phyloP scores from a whole-genome alignment of 2,113 vertebrate genomes.

The Cettia cetti region DNA sequence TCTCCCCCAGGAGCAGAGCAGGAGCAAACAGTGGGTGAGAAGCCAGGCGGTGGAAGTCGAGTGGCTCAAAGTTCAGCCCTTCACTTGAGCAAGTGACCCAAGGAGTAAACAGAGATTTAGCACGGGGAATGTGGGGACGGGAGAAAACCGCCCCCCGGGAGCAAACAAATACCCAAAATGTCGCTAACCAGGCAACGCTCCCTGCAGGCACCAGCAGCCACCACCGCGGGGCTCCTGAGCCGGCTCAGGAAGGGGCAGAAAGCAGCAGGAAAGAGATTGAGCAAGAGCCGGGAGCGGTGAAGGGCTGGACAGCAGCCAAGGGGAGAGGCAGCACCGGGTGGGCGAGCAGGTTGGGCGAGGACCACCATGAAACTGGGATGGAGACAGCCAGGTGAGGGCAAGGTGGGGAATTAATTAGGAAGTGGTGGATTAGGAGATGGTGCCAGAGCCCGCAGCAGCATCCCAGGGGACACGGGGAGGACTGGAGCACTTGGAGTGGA shows the following conservation, averaged over 20 bases:
- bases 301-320: too few species aligned
- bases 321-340: not conserved
- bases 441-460: not conserved
- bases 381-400: not conserved
- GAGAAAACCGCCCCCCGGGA: not conserved
- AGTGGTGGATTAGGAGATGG: not conserved
- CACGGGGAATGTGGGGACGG: accelerated
- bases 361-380: accelerated
- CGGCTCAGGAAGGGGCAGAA: not conserved
- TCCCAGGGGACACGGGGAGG: accelerated
- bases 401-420: not conserved
- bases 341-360: accelerated
- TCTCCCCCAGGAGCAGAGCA: not conserved
- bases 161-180: slow-evolving; percentile 23
- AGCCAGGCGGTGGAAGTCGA: slow-evolving; percentile 55
- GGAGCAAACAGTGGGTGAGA: slow-evolving; percentile 33
- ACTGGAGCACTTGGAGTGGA: accelerated
- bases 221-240: accelerated
- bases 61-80: slow-evolving; percentile 41
- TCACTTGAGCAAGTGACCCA: slow-evolving; percentile 46
- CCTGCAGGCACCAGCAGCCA: accelerated
- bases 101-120: not conserved
- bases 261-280: not conserved
- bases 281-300: too few species aligned
- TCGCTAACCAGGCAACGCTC: not conserved